phyloP scores from a whole-genome alignment of 2,888 invertebrate genomes.

The Caenorhabditis japonica region DNA sequence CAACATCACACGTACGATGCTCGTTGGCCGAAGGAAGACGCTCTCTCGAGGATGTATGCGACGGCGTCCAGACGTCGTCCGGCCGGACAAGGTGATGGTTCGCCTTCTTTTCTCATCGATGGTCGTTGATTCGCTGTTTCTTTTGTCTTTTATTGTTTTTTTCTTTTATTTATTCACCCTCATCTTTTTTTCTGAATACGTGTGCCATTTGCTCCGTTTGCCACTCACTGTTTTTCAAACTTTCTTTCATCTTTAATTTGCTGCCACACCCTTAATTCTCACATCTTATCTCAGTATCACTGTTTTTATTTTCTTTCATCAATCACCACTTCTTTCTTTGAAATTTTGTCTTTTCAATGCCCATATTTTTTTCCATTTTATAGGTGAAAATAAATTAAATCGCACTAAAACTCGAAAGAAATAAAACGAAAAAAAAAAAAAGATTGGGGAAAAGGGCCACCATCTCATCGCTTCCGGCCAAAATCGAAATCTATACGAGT shows the following conservation, averaged over 20 bases:
- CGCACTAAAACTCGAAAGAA: too few species aligned
- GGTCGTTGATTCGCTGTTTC: slow-evolving; percentile 60
- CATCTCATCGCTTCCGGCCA: neutral
- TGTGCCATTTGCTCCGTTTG: slow-evolving; percentile 22
- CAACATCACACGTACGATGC: slow-evolving; percentile 35
- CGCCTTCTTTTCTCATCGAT: slow-evolving; percentile 61
- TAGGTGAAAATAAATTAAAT: slow-evolving; percentile 44
- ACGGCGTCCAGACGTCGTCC: slow-evolving; percentile 59
- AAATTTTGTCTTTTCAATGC: neutral
- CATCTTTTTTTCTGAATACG: slow-evolving; percentile 33
- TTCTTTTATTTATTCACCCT: slow-evolving; percentile 1
- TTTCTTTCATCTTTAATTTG: slow-evolving; percentile 31
- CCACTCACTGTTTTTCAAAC: too few species aligned
- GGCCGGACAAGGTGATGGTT: slow-evolving; percentile 54
- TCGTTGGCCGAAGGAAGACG: slow-evolving; percentile 59
- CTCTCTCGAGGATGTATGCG: slow-evolving; percentile 64
- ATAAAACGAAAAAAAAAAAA: slow-evolving; percentile 6
- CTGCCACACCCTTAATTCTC: slow-evolving; percentile 21
- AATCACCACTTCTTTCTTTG: slow-evolving; percentile 5
- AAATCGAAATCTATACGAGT: slow-evolving; percentile 25
- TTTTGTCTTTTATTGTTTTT: too few species aligned
- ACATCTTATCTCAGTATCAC: slow-evolving; percentile 28
- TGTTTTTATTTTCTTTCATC: neutral
- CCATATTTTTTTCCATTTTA: slow-evolving; percentile 37
- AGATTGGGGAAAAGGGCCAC: slow-evolving; percentile 14